A percentile compares a stretch with the other conserved stretches of the same genome.
Conservation (phyloP, 1,140 invertebrate genomes). For the Melanaphis sacchari region DNA sequence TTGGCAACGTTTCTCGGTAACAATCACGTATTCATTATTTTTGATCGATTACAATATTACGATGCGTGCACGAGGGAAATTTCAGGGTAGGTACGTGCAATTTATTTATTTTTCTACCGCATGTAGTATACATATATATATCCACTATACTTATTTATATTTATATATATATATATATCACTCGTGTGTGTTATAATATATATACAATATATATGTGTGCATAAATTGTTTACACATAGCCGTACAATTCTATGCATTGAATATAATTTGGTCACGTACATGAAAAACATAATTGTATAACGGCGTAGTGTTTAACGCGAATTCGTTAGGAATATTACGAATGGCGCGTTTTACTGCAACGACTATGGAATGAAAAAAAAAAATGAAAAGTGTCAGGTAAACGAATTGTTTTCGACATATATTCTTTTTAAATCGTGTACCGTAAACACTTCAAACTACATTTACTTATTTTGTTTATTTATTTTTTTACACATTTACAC, state of each 20-base stretch:
- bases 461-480: not conserved
- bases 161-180: too few species aligned
- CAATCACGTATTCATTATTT: conserved; percentile 25
- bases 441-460: not conserved
- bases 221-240: not conserved
- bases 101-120: not conserved
- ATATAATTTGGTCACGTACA: conserved; percentile 13
- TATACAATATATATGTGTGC: not conserved
- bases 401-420: not conserved
- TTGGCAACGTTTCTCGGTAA: conserved; percentile 26
- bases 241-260: not conserved
- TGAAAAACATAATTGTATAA: conserved; percentile 11
- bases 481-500: not conserved
- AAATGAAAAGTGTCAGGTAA: not conserved
- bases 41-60: conserved; percentile 10
- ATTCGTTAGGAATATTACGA: not conserved
- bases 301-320: not conserved
- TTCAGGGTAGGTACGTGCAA: conserved; percentile 19
- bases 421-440: not conserved
- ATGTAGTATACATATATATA: not conserved
- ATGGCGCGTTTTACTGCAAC: not conserved
- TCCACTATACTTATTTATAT: too few species aligned
- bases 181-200: too few species aligned
- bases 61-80: conserved; percentile 15
- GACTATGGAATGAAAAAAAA: not conserved